Percentiles rank a stretch among this genome's conserved stretches.
Evolutionary conservation across 2,888 invertebrate species (phyloP).

Genomic region (Spatulosminthurus flaviceps): DNA sequence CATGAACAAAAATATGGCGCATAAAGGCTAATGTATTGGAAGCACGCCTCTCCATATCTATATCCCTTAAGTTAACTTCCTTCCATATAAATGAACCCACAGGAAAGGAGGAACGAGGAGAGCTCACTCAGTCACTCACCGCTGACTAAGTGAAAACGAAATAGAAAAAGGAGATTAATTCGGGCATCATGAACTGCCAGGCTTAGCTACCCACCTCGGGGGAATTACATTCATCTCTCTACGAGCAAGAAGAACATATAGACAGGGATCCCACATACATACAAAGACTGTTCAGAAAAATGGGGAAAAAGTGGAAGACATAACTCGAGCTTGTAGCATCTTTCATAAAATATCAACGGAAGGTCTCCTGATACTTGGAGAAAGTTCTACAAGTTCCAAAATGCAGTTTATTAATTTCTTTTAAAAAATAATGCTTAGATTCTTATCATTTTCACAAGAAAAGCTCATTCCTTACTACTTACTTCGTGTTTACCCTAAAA

Average conservation of each 20-base stretch:
- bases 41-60: neutral
- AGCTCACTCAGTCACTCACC: slow-evolving; percentile 24
- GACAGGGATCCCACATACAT: neutral
- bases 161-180: slow-evolving; percentile 63
- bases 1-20: no score
- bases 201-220: slow-evolving; percentile 56
- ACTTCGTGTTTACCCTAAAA: no score
- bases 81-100: neutral
- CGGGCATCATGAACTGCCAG: slow-evolving; percentile 62
- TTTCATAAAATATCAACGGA: slow-evolving; percentile 12
- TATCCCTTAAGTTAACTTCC: neutral
- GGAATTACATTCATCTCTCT: slow-evolving; percentile 61
- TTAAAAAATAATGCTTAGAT: no score
- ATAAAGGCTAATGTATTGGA: no score
- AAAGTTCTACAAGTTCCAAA: neutral
- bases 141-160: slow-evolving; percentile 52
- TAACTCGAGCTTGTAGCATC: neutral
- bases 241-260: neutral
- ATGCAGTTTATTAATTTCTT: no score
- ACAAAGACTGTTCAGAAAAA: neutral
- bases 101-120: slow-evolving; percentile 20
- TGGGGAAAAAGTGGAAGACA: neutral
- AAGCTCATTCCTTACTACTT: no score
- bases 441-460: no score
- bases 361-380: neutral